Percentiles rank a stretch among this genome's conserved stretches.
phyloP scores from a whole-genome alignment of 2,113 vertebrate genomes.

The Pelobates fuscus region DNA sequence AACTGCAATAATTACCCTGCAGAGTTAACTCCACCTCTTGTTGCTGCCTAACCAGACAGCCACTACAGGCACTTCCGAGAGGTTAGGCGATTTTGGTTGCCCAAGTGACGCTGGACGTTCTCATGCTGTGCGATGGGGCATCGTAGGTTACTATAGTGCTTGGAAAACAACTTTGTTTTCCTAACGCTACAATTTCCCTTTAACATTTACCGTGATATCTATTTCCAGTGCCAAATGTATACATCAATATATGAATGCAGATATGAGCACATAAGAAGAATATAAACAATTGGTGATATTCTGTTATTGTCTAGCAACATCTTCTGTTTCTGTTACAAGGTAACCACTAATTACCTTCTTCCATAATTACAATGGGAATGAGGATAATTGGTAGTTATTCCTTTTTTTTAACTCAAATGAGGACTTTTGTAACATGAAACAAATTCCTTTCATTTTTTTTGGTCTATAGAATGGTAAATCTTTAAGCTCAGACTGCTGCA shows the following conservation, averaged over 20 bases:
- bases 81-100: too few relatives aligned
- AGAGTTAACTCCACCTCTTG: too few relatives aligned
- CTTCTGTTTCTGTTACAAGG: background rate
- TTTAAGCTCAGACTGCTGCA: constrained; percentile 15
- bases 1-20: too few relatives aligned
- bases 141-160: too few relatives aligned
- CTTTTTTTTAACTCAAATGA: constrained; percentile 17
- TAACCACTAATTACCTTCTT: constrained; percentile 32
- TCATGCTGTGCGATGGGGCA: too few relatives aligned
- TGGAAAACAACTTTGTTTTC: too few relatives aligned
- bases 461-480: constrained; percentile 39
- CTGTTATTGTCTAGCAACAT: background rate
- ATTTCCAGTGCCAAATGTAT: too few relatives aligned
- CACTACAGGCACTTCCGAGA: too few relatives aligned
- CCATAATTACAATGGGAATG: constrained; percentile 35
- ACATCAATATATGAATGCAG: background rate
- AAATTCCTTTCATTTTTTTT: constrained; percentile 45
- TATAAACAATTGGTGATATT: background rate
- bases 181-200: too few relatives aligned
- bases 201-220: too few relatives aligned
- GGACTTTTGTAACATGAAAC: constrained; percentile 46
- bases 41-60: too few relatives aligned
- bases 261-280: background rate
- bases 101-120: too few relatives aligned
- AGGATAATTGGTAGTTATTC: constrained; percentile 36